Evolutionary conservation across 2,888 invertebrate genomes (phyloP), one percentile per base, ranked within the genome.

Genomic region (Thymelicus lineola): DNA sequence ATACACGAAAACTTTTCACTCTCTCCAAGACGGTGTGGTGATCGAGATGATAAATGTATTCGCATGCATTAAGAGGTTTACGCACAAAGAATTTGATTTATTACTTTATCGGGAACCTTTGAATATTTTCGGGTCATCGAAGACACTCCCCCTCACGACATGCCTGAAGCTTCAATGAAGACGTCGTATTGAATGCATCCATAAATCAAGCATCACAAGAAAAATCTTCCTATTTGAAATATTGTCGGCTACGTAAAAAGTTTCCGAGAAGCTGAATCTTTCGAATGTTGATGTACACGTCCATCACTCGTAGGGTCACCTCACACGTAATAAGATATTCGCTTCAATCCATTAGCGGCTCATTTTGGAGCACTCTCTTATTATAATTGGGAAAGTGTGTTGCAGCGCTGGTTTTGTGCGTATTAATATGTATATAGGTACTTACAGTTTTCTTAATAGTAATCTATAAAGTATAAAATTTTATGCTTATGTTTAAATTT

Each of bases 81-180:
- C 80, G 80, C 81, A 88, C 86, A 90, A 88, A 84, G 85, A 85
- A 83, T 87, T 86, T 92, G 91, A 93, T 93, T 91, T 91, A 93
- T 91, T 85, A 80, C 91, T 87, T 87, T 82, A 88, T 89, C 86
- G 85, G 84, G 83, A 85, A 78, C 76, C 81, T 85, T 85, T 84
- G 81, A 85, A 82, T 82, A 82, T 87, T 88, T 91, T 88, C 79
- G 87, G 91, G 87, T 89, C 86, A 87, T 82, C 83, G 76, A 76
- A 79, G 82, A 76, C 85, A 84, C 90, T 84, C 90, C 91, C 86
- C 87, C 90, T 91, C 93, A 92, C 92, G 92, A 90, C 81, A 81
- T 75, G 91, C 92, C 91, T 74, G 82, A 71, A 89, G 92, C 87
- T 76, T 82, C 86, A 87, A 91, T 91, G 88, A 92, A 92, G 91